Evolutionary conservation across 2,888 invertebrate species (phyloP).

Genomic region (Liposcelis brunnea): DNA sequence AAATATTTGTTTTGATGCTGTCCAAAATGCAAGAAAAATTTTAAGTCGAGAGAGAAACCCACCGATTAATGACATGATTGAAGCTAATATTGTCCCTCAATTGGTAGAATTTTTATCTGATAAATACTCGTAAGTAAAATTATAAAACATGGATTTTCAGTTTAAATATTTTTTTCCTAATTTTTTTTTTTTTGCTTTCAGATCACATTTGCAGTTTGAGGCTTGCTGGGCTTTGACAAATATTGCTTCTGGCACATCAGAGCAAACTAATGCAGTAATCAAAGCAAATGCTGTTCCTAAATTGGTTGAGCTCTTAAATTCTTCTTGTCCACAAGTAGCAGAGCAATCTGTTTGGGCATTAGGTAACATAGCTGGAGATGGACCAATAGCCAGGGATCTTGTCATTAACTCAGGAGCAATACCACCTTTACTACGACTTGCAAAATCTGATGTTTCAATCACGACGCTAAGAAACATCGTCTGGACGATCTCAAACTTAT

Average conservation of each 20-base stretch:
- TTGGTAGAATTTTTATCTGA: slow-evolving; percentile 71
- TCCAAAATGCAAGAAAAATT: slow-evolving; percentile 69
- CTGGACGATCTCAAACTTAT: slow-evolving; percentile 88
- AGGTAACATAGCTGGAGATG: slow-evolving; percentile 94
- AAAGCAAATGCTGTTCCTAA: slow-evolving; percentile 71
- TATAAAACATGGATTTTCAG: too few relatives aligned
- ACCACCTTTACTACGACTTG: slow-evolving; percentile 47
- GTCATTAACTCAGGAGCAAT: slow-evolving; percentile 58
- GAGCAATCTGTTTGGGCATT: slow-evolving; percentile 96
- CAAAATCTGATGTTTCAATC: slow-evolving; percentile 41
- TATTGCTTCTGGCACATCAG: slow-evolving; percentile 85
- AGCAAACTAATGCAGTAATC: slow-evolving; percentile 78
- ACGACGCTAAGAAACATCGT: slow-evolving; percentile 65
- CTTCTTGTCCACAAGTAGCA: slow-evolving; percentile 48
- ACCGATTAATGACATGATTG: slow-evolving; percentile 91
- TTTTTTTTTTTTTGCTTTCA: slow-evolving; percentile 18
- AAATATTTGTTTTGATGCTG: slow-evolving; percentile 44
- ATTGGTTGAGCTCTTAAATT: slow-evolving; percentile 53
- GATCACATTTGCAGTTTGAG: slow-evolving; percentile 68
- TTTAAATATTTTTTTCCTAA: slow-evolving; percentile 7
- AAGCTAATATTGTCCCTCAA: slow-evolving; percentile 82
- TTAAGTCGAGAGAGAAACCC: slow-evolving; percentile 91
- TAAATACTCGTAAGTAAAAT: slow-evolving; percentile 49
- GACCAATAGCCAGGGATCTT: slow-evolving; percentile 59
- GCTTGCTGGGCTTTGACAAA: slow-evolving; percentile 96